Conservation (phyloP, 2,797 vertebrate species). For the Pseudochaenichthys georgianus region DNA sequence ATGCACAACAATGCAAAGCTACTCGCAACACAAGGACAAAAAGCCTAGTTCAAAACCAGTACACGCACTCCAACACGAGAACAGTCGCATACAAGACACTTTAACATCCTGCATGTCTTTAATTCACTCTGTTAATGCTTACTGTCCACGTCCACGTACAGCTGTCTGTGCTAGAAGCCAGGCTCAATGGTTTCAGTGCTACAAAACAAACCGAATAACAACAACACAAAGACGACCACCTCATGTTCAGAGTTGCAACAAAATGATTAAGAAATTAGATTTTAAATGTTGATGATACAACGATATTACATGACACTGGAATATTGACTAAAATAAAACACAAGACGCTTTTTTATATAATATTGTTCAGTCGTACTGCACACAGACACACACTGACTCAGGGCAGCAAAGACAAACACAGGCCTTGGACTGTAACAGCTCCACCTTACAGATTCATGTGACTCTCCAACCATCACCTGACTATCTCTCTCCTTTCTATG, state of each 20-base stretch:
- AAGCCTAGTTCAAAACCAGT: conserved; percentile 24
- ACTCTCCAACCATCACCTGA: conserved; percentile 80
- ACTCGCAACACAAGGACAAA: neutral
- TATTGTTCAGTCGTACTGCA: conserved; percentile 34
- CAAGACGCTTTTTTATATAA: conserved; percentile 43
- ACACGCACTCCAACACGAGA: conserved; percentile 10
- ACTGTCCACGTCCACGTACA: conserved; percentile 56
- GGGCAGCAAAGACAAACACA: conserved; percentile 74
- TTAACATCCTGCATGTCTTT: conserved; percentile 37
- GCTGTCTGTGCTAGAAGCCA: conserved; percentile 40
- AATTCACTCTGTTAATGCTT: conserved; percentile 62
- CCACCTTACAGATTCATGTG: conserved; percentile 83
- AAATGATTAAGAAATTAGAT: conserved; percentile 13
- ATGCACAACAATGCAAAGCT: neutral
- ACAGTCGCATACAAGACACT: conserved; percentile 26
- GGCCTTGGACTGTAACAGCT: conserved; percentile 71
- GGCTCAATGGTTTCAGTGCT: conserved; percentile 42
- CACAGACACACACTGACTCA: conserved; percentile 53
- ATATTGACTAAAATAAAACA: conserved; percentile 50
- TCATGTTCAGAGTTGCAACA: conserved; percentile 22
- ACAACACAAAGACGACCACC: conserved; percentile 20
- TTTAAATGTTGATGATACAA: conserved; percentile 37
- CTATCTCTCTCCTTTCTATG: conserved; percentile 68
- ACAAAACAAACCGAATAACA: conserved; percentile 18
- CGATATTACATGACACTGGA: conserved; percentile 22